Evolutionary conservation across 2,888 invertebrate species (phyloP), one percentile per base, ranked within the genome.

Genomic region (Idaea dimidiata): DNA sequence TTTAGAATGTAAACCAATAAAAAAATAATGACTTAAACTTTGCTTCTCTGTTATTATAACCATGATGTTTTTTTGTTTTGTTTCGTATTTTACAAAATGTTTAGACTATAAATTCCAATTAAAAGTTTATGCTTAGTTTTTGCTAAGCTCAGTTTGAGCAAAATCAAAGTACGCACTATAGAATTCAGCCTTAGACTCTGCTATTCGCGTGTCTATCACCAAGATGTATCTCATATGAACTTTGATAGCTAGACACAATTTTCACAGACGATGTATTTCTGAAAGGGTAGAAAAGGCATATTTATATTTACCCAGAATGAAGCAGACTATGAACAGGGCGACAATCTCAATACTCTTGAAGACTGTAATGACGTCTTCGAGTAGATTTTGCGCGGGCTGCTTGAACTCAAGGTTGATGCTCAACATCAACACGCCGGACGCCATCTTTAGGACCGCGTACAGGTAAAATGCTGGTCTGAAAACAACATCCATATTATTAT

Each of bases 391-490:
- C 24, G 96, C 94, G 0, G 96, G 96, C 72, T 95, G 93, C 82
- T 96, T 96, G 85, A 96, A 96, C 83, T 96, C 95, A 73, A 96
- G 86, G 81, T 96, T 95, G 65, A 96, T 95, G 76, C 94, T 93
- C 72, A 96, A 82, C 94, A 96, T 96, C 58, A 96, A 80, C 6
- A 93, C 81, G 0, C 95, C 96, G 24, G 95, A 95, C 7, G 94
- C 83, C 3, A 96, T 87, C 83, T 96, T 96, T 72, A 96, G 79
- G 2, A 93, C 93, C 3, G 96, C 95, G 82, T 96, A 96, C 67
- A 96, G 81, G 82, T 95, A 96, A 82, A 96, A 96, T 57, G 96
- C 95, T n/a, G 96, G 96, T 74, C 96, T 96, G 90, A 54, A 87
- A 85, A 59, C 61, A n/a, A 24, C 24, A 24, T n/a, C n/a, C 24